Evolutionary conservation across 2,797 vertebrate genomes (phyloP), one percentile per base, ranked within the genome.

Genomic region (Paratrypauchen microcephalus): DNA sequence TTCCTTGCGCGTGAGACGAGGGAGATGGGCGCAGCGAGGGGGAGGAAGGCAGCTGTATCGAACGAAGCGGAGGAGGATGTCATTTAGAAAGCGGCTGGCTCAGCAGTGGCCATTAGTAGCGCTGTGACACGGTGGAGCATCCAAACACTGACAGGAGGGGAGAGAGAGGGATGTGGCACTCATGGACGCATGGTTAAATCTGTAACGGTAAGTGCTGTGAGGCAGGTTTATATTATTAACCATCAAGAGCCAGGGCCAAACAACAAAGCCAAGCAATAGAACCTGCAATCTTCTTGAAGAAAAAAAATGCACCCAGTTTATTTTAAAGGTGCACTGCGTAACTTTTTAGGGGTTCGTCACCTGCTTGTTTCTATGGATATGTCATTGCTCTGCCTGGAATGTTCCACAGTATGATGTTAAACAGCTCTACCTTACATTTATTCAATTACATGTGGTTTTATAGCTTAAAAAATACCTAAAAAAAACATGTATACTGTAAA

Each of bases 61-160:
- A 90, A 85, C 73, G 82, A 84, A 89, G 85, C 72, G 81, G 87
- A 89, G 88, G 88, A 89, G 88, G 84, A 79, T 90, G 90, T 90
- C 87, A 87, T 92, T 91, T 91, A 85, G 88, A 90, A 91, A 91
- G 87, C 84, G 87, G 85, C 87, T 92, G 87, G 88, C 91, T 92
- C 91, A 92, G 91, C 89, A 90, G 74, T 84, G 89, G 88, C 89
- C 88, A 91, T 89, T 89, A 89, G 89, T 72, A 91, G 87, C 72
- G 71, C 82, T 83, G 87, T 89, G 89, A 92, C 87, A 88, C 89
- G 83, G 84, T 88, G 87, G 84, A 89, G 79, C 82, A 70, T 84
- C 84, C 79, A 84, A 80, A 83, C 77, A 83, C 50, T 80, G 73
- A 82, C 80, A 68, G 78, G 73, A 57, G 72, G 59, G 23, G 76